These are phyloP conservation scores for Deilephila porcellus DNA, from an alignment of 2,888 invertebrate genomes.

Conservation along the genomic window DNA sequence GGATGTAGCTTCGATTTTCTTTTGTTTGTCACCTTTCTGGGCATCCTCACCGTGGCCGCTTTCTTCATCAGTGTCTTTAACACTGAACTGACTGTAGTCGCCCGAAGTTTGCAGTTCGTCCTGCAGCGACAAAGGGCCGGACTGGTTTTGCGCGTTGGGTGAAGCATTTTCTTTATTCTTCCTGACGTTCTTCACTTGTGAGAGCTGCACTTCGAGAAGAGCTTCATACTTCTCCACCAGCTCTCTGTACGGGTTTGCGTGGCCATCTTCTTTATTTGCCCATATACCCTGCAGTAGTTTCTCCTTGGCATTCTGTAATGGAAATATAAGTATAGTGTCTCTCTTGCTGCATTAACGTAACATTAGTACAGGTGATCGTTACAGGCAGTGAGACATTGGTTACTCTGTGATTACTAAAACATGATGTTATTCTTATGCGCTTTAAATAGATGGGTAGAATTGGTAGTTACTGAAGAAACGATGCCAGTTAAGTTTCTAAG, in stretches of 20 bases:
- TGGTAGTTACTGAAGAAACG: conserved; percentile 34
- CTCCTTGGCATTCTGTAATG: conserved; percentile 79
- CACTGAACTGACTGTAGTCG: conserved; percentile 87
- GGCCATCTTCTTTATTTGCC: conserved; percentile 81
- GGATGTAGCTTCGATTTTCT: conserved; percentile 69
- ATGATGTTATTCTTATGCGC: conserved; percentile 20
- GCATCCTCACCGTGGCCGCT: conserved; percentile 86
- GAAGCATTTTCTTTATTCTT: conserved; percentile 66
- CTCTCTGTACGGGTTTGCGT: conserved; percentile 90
- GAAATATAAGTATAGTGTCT: conserved; percentile 24
- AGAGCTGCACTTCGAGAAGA: conserved; percentile 89
- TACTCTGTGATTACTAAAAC: conserved; percentile 20
- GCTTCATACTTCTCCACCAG: conserved; percentile 95
- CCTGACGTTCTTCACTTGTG: conserved; percentile 83
- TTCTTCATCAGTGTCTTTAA: conserved; percentile 87
- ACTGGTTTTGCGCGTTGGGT: conserved; percentile 64
- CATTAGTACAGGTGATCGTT: conserved; percentile 20
- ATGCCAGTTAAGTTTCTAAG: conserved; percentile 33
- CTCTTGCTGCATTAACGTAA: not conserved
- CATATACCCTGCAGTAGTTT: conserved; percentile 81
- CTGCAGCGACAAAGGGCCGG: conserved; percentile 84
- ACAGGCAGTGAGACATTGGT: conserved; percentile 18
- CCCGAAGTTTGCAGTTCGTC: conserved; percentile 91
- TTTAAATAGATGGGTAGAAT: conserved; percentile 27
- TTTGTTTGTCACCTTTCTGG: conserved; percentile 78